Conservation (phyloP, 2,113 vertebrate species). For the Melanerpes aurifrons region DNA sequence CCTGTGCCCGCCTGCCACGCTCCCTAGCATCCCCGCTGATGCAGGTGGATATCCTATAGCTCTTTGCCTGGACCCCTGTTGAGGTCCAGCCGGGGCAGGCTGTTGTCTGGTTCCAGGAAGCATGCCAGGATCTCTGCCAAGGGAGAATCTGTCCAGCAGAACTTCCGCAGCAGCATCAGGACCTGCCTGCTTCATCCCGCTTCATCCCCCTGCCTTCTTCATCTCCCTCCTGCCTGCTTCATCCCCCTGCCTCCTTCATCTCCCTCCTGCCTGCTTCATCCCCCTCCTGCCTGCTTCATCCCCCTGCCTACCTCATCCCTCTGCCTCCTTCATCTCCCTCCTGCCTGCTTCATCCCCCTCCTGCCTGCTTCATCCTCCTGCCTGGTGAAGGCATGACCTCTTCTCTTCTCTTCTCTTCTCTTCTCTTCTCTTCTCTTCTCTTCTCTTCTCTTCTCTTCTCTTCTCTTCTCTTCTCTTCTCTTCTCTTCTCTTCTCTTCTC, state of each 20-base stretch:
- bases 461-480: too few species aligned
- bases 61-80: accelerated
- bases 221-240: neutral
- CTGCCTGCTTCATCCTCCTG: too few species aligned
- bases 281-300: neutral
- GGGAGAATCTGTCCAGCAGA: neutral
- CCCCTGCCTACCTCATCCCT: too few species aligned
- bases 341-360: neutral
- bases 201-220: neutral
- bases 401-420: too few species aligned
- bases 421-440: too few species aligned
- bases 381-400: too few species aligned
- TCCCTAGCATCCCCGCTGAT: neutral
- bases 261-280: too few species aligned
- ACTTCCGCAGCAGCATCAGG: neutral
- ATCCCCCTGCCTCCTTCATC: neutral
- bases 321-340: too few species aligned
- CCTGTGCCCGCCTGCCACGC: neutral
- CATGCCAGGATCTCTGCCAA: accelerated
- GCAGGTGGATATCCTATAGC: neutral
- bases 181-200: neutral
- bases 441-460: too few species aligned
- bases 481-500: too few species aligned
- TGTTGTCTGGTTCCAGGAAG: neutral
- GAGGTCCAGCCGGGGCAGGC: neutral